Evolutionary conservation across 30 jellyfish, hydroid and myxozoan genomes (phyloP).

Genomic region (Pseudorhiza aurosa): DNA sequence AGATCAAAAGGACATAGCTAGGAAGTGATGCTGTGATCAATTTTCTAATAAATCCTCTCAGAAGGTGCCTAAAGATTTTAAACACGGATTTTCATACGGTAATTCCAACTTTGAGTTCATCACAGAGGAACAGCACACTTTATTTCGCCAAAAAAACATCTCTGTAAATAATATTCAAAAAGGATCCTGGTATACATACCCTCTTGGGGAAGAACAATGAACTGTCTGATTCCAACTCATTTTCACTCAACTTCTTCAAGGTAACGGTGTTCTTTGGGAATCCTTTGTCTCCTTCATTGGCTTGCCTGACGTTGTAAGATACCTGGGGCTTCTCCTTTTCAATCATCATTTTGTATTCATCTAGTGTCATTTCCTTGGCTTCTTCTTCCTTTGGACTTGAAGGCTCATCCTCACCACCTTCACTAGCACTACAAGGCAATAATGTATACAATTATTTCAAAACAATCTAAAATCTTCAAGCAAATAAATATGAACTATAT

Average conservation of each 20-base stretch:
- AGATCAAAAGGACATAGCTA: neutral
- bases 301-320: conserved; percentile 78
- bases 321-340: conserved; percentile 61
- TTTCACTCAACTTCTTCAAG: conserved; percentile 77
- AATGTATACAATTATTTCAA: too few species aligned
- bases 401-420: conserved; percentile 27
- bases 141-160: neutral
- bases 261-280: conserved; percentile 59
- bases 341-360: conserved; percentile 73
- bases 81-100: neutral
- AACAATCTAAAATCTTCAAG: too few species aligned
- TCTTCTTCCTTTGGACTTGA: conserved; percentile 49
- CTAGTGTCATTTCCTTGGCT: conserved; percentile 78
- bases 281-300: conserved; percentile 90
- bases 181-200: conserved; percentile 61
- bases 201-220: conserved; percentile 90
- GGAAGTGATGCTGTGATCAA: neutral
- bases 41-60: neutral
- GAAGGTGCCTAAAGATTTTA: neutral
- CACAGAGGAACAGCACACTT: neutral
- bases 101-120: conserved; percentile 10
- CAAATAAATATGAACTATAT: too few species aligned
- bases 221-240: conserved; percentile 79
- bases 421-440: neutral
- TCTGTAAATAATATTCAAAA: too few species aligned